These are phyloP conservation scores for Dendrocincla fuliginosa DNA, from an alignment of 2,797 vertebrate species.

Conservation along the genomic window DNA sequence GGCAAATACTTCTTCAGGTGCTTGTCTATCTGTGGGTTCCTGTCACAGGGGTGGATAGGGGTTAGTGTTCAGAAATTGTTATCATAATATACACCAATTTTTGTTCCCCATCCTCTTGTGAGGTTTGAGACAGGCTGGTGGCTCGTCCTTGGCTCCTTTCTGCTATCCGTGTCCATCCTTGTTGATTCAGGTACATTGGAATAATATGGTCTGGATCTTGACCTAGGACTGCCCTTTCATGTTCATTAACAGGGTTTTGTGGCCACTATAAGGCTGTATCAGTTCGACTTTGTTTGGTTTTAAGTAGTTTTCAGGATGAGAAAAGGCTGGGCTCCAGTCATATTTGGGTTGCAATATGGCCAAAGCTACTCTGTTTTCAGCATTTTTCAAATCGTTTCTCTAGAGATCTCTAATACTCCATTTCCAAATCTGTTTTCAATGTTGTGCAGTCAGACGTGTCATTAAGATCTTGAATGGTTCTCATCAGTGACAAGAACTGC, in stretches of 20 bases:
- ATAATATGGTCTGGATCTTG: rapidly evolving
- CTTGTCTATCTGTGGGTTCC: rapidly evolving
- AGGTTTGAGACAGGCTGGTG: background rate
- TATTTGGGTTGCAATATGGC: background rate
- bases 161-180: background rate
- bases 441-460: background rate
- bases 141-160: background rate
- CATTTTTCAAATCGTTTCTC: background rate
- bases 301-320: background rate
- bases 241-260: background rate
- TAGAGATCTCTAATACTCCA: background rate
- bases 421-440: background rate
- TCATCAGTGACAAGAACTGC: background rate
- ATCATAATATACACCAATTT: rapidly evolving
- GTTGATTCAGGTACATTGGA: background rate
- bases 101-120: background rate
- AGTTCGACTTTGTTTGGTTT: background rate
- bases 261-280: background rate
- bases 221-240: background rate
- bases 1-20: background rate
- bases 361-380: background rate
- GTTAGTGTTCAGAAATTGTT: background rate
- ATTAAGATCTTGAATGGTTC: background rate
- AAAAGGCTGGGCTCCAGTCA: background rate
- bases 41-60: rapidly evolving